phyloP scores from a whole-genome alignment of 2,113 vertebrate species.

The Onychorhynchus coronatus region DNA sequence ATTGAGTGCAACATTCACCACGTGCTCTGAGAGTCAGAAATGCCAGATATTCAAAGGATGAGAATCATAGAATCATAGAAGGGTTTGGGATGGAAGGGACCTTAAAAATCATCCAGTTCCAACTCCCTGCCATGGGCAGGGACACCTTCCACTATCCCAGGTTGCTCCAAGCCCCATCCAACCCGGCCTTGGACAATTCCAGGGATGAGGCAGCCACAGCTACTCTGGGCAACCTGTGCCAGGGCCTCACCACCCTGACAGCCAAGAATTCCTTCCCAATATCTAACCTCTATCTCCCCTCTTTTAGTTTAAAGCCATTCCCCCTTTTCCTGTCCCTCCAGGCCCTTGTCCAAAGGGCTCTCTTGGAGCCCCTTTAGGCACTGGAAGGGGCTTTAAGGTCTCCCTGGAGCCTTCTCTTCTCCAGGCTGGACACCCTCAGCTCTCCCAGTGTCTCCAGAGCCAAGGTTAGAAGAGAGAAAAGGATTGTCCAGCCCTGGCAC shows the following conservation, averaged over 20 bases:
- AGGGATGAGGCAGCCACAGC: not conserved
- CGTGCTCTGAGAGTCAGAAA: fast-evolving
- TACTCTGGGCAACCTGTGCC: fast-evolving
- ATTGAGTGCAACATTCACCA: fast-evolving
- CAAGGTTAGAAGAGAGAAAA: not conserved
- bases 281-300: fast-evolving
- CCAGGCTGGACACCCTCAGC: not conserved
- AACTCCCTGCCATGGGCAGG: not conserved
- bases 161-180: fast-evolving
- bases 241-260: not conserved
- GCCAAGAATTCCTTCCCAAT: fast-evolving
- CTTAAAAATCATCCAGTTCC: fast-evolving
- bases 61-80: not conserved
- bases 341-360: not conserved
- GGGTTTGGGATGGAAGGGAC: not conserved
- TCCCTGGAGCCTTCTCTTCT: not conserved
- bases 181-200: not conserved
- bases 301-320: not conserved
- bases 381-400: not conserved
- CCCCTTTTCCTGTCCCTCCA: not conserved
- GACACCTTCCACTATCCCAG: not conserved
- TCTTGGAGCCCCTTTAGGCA: not conserved
- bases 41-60: not conserved
- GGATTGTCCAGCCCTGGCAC: not conserved
- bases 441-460: not conserved